These are phyloP conservation scores for Chaetophractus vellerosus DNA, from an alignment of 2,797 vertebrate genomes.

Conservation along the genomic window DNA sequence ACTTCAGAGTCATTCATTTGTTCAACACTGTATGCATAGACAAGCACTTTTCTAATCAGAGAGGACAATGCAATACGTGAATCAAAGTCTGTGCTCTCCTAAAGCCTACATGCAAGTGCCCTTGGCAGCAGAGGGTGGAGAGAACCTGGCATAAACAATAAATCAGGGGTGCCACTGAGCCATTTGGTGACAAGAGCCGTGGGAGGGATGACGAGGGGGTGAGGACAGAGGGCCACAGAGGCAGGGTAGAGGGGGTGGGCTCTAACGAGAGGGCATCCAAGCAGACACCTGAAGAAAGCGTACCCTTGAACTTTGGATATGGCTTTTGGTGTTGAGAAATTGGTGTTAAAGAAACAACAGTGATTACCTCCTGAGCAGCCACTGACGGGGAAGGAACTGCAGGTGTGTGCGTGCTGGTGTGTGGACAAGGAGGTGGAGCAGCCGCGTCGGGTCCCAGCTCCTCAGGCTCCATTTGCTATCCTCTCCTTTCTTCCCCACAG, in stretches of 20 bases:
- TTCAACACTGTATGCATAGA: neutral
- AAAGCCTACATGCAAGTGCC: neutral
- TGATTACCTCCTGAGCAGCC: too few species aligned
- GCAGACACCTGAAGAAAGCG: neutral
- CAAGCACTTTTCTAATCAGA: neutral
- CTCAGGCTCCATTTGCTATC: too few species aligned
- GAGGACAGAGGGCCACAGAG: neutral
- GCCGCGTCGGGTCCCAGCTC: too few species aligned
- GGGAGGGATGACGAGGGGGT: too few species aligned
- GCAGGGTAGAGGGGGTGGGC: too few species aligned
- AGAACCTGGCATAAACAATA: neutral
- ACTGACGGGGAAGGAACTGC: too few species aligned
- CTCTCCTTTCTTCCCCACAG: too few species aligned
- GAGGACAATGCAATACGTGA: neutral
- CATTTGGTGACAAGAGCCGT: too few species aligned
- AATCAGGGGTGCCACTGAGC: fast-evolving
- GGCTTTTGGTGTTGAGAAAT: neutral
- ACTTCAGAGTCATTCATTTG: neutral
- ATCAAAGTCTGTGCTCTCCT: fast-evolving
- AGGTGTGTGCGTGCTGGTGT: too few species aligned
- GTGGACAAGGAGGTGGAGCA: too few species aligned
- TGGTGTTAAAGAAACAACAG: neutral
- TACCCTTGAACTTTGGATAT: neutral
- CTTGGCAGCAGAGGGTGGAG: fast-evolving
- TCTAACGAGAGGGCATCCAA: neutral